Percentiles rank a stretch among this genome's conserved stretches.
phyloP scores from a whole-genome alignment of 2,113 vertebrate species.

The Mystacornis crossleyi region DNA sequence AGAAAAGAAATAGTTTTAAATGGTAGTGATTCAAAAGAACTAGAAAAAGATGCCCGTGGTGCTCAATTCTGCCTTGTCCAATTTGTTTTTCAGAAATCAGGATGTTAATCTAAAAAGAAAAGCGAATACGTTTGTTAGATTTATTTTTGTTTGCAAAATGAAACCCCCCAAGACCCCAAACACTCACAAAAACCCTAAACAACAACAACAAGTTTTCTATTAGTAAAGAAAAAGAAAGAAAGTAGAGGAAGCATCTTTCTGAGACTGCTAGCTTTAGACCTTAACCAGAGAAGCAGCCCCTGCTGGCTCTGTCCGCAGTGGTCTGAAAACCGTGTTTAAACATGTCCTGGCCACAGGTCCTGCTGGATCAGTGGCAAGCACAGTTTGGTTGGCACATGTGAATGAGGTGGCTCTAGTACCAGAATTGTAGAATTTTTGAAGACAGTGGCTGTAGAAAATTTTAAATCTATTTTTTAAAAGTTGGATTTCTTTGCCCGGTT shows the following conservation, averaged over 20 bases:
- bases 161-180: too few relatives aligned
- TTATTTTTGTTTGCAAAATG: not conserved
- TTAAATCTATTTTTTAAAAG: not conserved
- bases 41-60: not conserved
- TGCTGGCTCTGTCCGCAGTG: not conserved
- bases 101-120: not conserved
- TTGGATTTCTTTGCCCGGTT: not conserved
- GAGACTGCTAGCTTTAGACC: not conserved
- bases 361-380: not conserved
- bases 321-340: not conserved
- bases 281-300: not conserved
- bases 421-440: not conserved
- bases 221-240: not conserved
- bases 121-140: not conserved
- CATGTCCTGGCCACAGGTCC: not conserved
- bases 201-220: not conserved
- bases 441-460: not conserved
- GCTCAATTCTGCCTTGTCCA: not conserved
- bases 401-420: not conserved
- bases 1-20: not conserved
- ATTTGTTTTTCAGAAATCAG: not conserved
- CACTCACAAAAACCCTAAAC: not conserved
- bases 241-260: not conserved
- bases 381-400: not conserved
- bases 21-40: not conserved